A percentile compares a stretch with the other conserved stretches of the same genome.
These are phyloP conservation scores for Dendropsophus ebraccatus DNA, from an alignment of 2,113 vertebrate species.

Conservation along the genomic window DNA sequence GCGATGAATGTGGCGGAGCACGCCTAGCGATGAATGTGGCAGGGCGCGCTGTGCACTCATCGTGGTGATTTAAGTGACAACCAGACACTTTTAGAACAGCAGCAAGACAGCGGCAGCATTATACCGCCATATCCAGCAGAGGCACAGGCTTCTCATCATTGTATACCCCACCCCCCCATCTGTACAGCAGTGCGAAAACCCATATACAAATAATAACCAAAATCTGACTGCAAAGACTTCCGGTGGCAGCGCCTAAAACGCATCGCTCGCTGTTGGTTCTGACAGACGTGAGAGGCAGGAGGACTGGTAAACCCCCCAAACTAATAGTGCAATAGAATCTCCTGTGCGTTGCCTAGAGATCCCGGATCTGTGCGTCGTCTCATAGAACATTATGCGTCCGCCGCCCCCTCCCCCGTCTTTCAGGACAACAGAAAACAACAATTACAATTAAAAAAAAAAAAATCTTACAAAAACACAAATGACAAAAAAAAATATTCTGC, in stretches of 20 bases:
- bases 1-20: no score
- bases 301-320: background rate
- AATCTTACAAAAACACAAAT: slow-evolving; percentile 4
- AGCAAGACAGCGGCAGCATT: no score
- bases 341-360: background rate
- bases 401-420: no score
- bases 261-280: background rate
- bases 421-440: background rate
- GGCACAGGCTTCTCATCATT: background rate
- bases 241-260: background rate
- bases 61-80: no score
- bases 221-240: background rate
- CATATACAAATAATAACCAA: background rate
- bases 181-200: background rate
- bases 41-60: no score
- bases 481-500: background rate
- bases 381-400: no score
- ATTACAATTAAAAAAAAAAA: no score
- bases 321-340: slow-evolving; percentile 9
- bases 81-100: no score
- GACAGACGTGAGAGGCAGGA: background rate
- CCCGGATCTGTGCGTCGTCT: background rate
- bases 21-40: no score
- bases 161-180: background rate
- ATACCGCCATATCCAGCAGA: background rate